A percentile compares a stretch with the other conserved stretches of the same genome.
These are phyloP conservation scores for Cassiopea xamachana DNA, from an alignment of 30 jellyfish, hydroid and myxozoan species.

Conservation along the genomic window DNA sequence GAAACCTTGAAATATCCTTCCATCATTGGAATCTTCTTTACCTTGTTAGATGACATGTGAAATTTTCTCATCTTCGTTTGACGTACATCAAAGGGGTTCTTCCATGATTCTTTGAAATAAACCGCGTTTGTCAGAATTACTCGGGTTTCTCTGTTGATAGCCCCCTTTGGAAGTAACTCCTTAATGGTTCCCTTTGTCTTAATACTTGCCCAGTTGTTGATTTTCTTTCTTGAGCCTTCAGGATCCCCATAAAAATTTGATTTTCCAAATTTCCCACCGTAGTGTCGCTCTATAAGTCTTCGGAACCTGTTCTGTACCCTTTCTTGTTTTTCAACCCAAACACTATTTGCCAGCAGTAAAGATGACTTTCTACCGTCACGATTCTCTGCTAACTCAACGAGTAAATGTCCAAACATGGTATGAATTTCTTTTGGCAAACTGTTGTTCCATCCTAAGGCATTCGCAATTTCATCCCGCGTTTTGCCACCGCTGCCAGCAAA, in stretches of 20 bases:
- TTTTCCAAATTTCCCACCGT: conserved; percentile 37
- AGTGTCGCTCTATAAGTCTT: conserved; percentile 5
- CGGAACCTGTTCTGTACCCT: neutral
- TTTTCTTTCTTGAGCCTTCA: conserved; percentile 33
- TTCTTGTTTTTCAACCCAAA: conserved; percentile 62
- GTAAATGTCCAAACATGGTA: neutral
- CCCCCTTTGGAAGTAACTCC: conserved; percentile 33
- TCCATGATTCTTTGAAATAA: conserved; percentile 79
- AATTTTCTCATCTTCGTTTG: conserved; percentile 43
- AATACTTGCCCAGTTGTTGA: conserved; percentile 59
- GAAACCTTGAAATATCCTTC: conserved; percentile 1
- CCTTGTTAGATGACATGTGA: conserved; percentile 26
- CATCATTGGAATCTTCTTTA: conserved; percentile 72
- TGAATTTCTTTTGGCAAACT: neutral
- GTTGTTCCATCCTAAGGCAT: conserved; percentile 37
- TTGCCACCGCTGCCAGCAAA: conserved; percentile 62
- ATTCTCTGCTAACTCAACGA: neutral
- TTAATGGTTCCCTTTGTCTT: conserved; percentile 66
- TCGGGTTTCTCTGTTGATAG: conserved; percentile 39
- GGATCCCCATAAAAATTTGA: conserved; percentile 34
- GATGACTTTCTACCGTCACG: neutral
- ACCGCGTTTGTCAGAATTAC: conserved; percentile 68
- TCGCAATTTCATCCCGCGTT: conserved; percentile 54
- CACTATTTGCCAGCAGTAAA: conserved; percentile 41
- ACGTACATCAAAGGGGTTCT: conserved; percentile 53